Percentiles rank a stretch among this genome's conserved stretches.
Evolutionary conservation across 2,113 vertebrate species (phyloP).

Genomic region (Hipposideros armiger): DNA sequence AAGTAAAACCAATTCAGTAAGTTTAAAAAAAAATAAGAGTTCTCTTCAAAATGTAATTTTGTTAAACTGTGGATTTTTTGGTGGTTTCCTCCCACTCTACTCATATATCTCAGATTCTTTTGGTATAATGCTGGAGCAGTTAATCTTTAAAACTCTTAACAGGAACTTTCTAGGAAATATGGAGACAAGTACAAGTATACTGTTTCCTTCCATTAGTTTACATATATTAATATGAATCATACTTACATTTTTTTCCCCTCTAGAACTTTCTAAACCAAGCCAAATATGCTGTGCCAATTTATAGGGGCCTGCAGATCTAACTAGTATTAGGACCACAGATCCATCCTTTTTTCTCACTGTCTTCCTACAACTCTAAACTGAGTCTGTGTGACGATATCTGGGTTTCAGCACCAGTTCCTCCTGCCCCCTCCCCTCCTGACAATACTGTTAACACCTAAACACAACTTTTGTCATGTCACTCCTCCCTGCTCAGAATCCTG

Average conservation of each 20-base stretch:
- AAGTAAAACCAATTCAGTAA: background rate
- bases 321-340: background rate
- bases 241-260: conserved; percentile 27
- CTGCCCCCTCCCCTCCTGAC: background rate
- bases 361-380: conserved; percentile 27
- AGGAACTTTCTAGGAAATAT: conserved; percentile 58
- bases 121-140: conserved; percentile 22
- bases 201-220: conserved; percentile 58
- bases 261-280: conserved; percentile 55
- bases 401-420: background rate
- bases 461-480: background rate
- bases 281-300: conserved; percentile 36
- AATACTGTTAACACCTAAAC: background rate
- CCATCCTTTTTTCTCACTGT: background rate
- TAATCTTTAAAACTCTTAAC: conserved; percentile 61
- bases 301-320: conserved; percentile 55
- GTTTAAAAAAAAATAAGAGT: background rate
- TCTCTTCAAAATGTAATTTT: conserved; percentile 53
- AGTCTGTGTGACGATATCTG: background rate
- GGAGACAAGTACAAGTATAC: background rate
- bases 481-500: background rate
- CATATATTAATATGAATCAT: conserved; percentile 39
- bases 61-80: conserved; percentile 24
- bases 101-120: conserved; percentile 38
- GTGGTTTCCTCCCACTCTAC: conserved; percentile 32